Conservation (phyloP, 2,888 invertebrate species). For the Diplazon laetatorius region DNA sequence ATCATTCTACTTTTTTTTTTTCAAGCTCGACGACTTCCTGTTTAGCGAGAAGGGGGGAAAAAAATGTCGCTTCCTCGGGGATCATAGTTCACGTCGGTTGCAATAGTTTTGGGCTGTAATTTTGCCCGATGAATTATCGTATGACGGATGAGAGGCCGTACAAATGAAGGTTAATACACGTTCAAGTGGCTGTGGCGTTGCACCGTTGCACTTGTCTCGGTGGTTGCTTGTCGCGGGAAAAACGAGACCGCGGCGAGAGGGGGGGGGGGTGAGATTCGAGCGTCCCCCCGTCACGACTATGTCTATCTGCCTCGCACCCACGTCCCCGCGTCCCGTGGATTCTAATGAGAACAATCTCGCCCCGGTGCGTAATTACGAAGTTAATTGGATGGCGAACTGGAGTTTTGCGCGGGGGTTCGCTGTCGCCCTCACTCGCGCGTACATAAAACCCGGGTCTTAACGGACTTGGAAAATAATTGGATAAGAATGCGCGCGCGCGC, state of each 20-base stretch:
- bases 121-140: conserved; percentile 46
- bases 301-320: conserved; percentile 41
- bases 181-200: conserved; percentile 34
- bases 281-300: conserved; percentile 28
- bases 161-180: conserved; percentile 38
- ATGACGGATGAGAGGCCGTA: conserved; percentile 9
- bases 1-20: too few relatives aligned
- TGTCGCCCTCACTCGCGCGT: conserved; percentile 36
- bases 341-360: conserved; percentile 75
- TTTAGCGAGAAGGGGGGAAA: too few relatives aligned
- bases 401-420: conserved; percentile 61
- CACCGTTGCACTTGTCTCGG: conserved; percentile 37
- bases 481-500: conserved; percentile 65
- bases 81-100: neutral
- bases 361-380: conserved; percentile 73
- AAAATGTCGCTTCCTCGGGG: neutral
- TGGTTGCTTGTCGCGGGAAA: conserved; percentile 10
- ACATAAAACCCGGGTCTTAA: conserved; percentile 60
- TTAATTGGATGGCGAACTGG: conserved; percentile 74
- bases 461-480: conserved; percentile 71
- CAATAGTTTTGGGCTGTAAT: conserved; percentile 41
- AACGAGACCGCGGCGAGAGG: neutral
- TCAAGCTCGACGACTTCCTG: too few relatives aligned
- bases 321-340: conserved; percentile 64
- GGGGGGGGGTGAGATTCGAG: conserved; percentile 8